Conservation (phyloP, 2,113 vertebrate genomes). For the Boulengeromyrus knoepffleri region DNA sequence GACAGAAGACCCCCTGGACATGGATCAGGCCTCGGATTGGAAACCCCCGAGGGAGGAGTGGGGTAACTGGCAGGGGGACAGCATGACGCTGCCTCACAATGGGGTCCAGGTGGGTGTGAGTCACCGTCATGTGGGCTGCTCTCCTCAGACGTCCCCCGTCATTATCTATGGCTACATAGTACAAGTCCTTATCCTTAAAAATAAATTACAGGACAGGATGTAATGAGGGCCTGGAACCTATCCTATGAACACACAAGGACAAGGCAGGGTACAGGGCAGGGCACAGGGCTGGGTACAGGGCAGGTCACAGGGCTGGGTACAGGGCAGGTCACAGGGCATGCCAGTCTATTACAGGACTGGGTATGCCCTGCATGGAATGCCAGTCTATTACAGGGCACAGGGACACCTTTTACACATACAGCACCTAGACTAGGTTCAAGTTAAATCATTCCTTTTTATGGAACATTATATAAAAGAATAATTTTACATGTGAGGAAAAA, state of each 20-base stretch:
- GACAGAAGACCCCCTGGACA: slow-evolving; percentile 37
- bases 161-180: not conserved
- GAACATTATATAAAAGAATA: not conserved
- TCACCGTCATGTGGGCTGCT: not conserved
- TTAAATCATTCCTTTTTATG: not conserved
- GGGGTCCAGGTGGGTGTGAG: slow-evolving; percentile 24
- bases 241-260: not conserved
- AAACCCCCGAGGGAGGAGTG: slow-evolving; percentile 49
- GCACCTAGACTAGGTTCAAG: not conserved
- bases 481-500: not conserved
- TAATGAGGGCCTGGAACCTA: not conserved
- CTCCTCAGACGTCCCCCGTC: not conserved
- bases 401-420: not conserved
- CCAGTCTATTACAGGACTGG: not conserved
- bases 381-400: not conserved
- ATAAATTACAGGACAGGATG: not conserved
- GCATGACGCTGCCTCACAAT: slow-evolving; percentile 15
- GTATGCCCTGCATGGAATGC: not conserved
- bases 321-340: too few species aligned
- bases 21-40: slow-evolving; percentile 48
- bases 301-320: too few species aligned
- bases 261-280: not conserved
- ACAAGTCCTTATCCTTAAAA: not conserved
- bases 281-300: too few species aligned
- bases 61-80: slow-evolving; percentile 52